Conservation (phyloP, 2,888 invertebrate genomes). For the Acanthosepion esculentum region DNA sequence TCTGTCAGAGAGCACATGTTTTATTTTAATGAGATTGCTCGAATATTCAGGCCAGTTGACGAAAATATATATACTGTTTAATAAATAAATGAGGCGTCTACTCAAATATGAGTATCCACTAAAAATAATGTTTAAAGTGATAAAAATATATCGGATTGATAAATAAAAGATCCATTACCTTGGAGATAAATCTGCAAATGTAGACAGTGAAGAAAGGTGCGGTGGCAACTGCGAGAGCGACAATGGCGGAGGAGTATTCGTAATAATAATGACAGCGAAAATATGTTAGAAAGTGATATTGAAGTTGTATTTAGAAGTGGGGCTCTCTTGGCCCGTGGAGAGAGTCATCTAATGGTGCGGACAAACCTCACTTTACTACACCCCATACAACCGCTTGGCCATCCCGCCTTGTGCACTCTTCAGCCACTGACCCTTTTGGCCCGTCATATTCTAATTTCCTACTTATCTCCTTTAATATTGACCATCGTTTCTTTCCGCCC, state of each 20-base stretch:
- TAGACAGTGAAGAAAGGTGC: not conserved
- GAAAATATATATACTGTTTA: too few species aligned
- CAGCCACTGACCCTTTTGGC: not conserved
- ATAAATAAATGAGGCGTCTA: too few species aligned
- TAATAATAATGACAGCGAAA: slow-evolving; percentile 4
- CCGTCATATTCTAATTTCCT: not conserved
- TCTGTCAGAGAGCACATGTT: too few species aligned
- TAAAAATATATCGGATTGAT: too few species aligned
- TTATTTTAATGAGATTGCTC: too few species aligned
- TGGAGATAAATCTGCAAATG: not conserved
- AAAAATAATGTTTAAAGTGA: too few species aligned
- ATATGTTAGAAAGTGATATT: not conserved
- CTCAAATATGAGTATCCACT: too few species aligned
- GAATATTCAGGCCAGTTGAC: too few species aligned
- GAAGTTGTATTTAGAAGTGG: not conserved
- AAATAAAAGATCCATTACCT: too few species aligned
- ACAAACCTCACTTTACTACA: not conserved
- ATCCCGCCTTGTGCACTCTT: not conserved
- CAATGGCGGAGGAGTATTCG: not conserved
- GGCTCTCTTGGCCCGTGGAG: not conserved
- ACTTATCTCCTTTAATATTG: not conserved
- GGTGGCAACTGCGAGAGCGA: not conserved
- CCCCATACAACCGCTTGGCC: too few species aligned
- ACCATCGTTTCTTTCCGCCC: not conserved
- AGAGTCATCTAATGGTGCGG: not conserved